Percentiles rank a stretch among this genome's conserved stretches.
These are phyloP conservation scores for Temnopleurus reevesii DNA, from an alignment of 53 echinoderm and acorn worm species.

Conservation along the genomic window DNA sequence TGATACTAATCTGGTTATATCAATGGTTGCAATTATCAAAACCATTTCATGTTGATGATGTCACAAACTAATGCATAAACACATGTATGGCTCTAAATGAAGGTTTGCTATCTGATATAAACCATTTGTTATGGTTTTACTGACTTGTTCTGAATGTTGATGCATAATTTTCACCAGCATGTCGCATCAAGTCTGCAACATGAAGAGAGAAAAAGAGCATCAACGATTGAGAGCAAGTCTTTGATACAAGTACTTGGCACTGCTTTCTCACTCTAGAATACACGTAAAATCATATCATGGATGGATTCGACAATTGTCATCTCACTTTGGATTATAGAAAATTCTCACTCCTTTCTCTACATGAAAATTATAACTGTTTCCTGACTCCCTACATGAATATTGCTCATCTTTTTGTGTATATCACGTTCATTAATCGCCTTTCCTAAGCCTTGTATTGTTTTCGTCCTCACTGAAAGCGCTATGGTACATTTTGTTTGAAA, in stretches of 20 bases:
- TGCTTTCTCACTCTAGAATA: conserved; percentile 33
- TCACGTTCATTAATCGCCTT: too few species aligned
- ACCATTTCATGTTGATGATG: too few species aligned
- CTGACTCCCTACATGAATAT: too few species aligned
- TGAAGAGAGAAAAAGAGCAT: neutral
- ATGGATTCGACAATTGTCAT: too few species aligned
- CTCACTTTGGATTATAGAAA: too few species aligned
- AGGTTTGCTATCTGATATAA: neutral
- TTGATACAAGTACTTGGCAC: conserved; percentile 29
- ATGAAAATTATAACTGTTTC: too few species aligned
- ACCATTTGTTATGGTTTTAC: neutral
- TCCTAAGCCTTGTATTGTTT: too few species aligned
- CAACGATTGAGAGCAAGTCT: conserved; percentile 38
- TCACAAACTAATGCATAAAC: neutral
- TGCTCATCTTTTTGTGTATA: too few species aligned
- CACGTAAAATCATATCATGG: too few species aligned
- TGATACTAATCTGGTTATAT: neutral
- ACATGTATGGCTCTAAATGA: neutral
- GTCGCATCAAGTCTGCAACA: conserved; percentile 12
- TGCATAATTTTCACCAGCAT: neutral
- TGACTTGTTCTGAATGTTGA: conserved; percentile 35
- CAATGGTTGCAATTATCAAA: neutral
- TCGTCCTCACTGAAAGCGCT: too few species aligned
- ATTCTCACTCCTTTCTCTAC: too few species aligned
- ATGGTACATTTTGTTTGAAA: too few species aligned